Base-by-base conservation (phyloP, 1,140 invertebrate genomes). In the Parapsyche elsis region DNA sequence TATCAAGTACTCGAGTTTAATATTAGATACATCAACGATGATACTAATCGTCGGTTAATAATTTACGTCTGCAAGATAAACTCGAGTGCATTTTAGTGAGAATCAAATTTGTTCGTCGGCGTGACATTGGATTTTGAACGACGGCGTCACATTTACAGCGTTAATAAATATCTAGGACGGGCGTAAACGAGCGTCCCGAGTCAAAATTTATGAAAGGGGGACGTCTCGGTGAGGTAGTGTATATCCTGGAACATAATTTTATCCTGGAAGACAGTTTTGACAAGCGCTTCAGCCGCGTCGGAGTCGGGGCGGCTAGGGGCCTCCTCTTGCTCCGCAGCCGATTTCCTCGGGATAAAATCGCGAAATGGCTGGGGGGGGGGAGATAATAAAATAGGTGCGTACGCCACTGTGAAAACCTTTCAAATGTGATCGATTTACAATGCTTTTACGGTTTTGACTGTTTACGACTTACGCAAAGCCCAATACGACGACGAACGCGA, bases 251-350 rank as follows among this genome's bases (percentile, higher is more conserved):
- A 67, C 82, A 83, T 83, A 83, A 83, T 83, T 83, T 83, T 70
- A 83, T 83, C 76, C 74, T 71, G 80, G 76, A 77, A 81, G 81
- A 83, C 81, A 83, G 79, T 61, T 75, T 53, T 80, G 81, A 83
- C 81, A 80, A 57, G 80, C 82, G 61, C 19, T 30, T 75, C 73
- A 23, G 71, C 24, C 70, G 57, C 57, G 9, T 19, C 1, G 21
- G 57, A 16, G n/a, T 57, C 14, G n/a, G 16, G 14, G 21, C 74
- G 59, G 57, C 46, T 38, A 21, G 70, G 64, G 26, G 21, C 10
- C 10, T 14, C 10, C 49, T 14, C 16, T 53, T 53, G 49, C 49
- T 2, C 71, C 70, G 59, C 46, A 80, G 79, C 78, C 81, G 81
- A 80, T 82, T 82, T 80, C 57, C 77, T 61, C 64, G 57, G 81